Conservation (phyloP, 2,888 invertebrate species). For the Phengaris arion region DNA sequence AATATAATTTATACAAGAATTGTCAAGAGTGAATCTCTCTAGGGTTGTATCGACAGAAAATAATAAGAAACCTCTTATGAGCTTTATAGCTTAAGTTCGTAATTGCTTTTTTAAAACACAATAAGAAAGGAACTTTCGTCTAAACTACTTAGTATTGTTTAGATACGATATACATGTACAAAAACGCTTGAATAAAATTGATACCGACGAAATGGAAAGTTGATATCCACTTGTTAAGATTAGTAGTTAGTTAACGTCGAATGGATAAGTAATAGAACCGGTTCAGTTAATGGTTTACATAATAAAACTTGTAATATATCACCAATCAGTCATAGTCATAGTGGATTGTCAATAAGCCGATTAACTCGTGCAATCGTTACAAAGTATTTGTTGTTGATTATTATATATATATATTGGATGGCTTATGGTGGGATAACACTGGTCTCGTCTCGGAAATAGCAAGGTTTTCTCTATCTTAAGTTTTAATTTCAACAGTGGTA, state of each 20-base stretch:
- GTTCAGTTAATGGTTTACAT: neutral
- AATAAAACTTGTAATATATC: conserved; percentile 17
- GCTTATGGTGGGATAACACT: too few relatives aligned
- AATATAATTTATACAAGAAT: too few relatives aligned
- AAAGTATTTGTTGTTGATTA: neutral
- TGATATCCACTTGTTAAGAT: conserved; percentile 14
- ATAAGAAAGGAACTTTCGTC: too few relatives aligned
- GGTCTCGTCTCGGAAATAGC: too few relatives aligned
- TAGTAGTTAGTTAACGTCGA: conserved; percentile 3
- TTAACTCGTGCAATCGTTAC: neutral
- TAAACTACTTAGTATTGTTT: neutral
- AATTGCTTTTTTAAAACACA: too few relatives aligned
- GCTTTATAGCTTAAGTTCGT: too few relatives aligned
- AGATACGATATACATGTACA: neutral
- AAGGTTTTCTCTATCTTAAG: neutral
- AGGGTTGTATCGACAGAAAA: too few relatives aligned
- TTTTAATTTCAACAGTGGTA: neutral
- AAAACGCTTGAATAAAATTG: neutral
- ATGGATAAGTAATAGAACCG: neutral
- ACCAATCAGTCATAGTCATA: conserved; percentile 9
- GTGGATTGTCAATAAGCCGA: neutral
- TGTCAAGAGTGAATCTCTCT: too few relatives aligned
- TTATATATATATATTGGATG: too few relatives aligned
- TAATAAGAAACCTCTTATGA: too few relatives aligned
- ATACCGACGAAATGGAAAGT: conserved; percentile 12